Base-by-base conservation (phyloP, 2,888 invertebrate species). In the Eilema sororculum region DNA sequence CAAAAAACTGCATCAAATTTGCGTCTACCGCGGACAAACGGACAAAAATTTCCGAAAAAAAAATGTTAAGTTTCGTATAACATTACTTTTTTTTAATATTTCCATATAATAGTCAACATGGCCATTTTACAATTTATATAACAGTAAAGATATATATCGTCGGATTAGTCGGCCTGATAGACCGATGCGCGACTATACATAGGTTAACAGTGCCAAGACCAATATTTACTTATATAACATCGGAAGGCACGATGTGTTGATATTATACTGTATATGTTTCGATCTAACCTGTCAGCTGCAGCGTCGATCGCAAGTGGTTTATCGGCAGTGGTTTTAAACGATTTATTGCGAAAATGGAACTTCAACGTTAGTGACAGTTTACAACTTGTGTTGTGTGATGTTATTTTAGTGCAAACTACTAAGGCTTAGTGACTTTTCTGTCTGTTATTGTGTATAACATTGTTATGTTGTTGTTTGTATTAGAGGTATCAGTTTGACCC, bases 261-360 rank as follows among this genome's bases (percentile, higher is more conserved):
- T 41, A n/a, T n/a, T n/a, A n/a, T n/a, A 37, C 52, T 65, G 52
- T 60, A 37, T 33, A 56, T 22, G 56, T 57, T 37, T 62, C 65
- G 37, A 66, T 69, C 56, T 8, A 41, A 30, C 5, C 61, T 69
- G 69, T 69, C 69, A 66, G 37, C 8, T 66, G 65, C 69, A 69
- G 61, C 20, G 20, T 52, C 33, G 46, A 59, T 58, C 46, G 69
- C 22, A 10, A 64, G 41, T 59, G 52, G 59, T 58, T 68, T 64
- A 33, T 65, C 24, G 59, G 16, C 20, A 59, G 24, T 57, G 57
- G 65, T 5, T 58, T 58, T 59, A 58, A 66, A 41, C 13, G 66
- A 41, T 66, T 66, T 66, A 59, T 28, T 66, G 25, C n/a, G 22
- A 46, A 13, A 67, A 67, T 60, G 20, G 41, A 66, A n/a, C 25